Evolutionary conservation across 2,888 invertebrate species (phyloP).

Genomic region (Deroplatys truncata): DNA sequence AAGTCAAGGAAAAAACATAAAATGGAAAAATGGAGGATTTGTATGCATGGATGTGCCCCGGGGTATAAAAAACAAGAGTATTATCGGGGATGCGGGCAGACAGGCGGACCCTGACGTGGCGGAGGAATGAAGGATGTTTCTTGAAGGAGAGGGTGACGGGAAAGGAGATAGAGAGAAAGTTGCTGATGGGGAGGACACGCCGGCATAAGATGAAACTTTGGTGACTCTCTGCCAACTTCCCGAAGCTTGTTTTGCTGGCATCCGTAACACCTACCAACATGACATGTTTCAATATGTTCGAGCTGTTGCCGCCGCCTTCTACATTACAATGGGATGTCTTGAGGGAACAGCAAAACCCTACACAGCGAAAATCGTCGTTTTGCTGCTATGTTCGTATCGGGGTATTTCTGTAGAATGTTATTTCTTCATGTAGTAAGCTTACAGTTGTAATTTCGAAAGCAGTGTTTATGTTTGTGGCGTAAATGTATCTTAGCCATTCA

Average conservation of each 20-base stretch:
- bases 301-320: background rate
- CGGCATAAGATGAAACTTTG: background rate
- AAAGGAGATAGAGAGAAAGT: background rate
- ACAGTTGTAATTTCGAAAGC: no score
- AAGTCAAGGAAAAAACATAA: background rate
- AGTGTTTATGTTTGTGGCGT: no score
- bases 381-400: background rate
- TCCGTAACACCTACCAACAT: background rate
- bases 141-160: background rate
- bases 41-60: slow-evolving; percentile 6
- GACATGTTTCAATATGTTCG: slow-evolving; percentile 7
- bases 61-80: background rate
- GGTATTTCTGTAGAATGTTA: no score
- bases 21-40: background rate
- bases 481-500: no score
- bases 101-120: background rate
- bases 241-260: slow-evolving; percentile 6
- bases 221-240: background rate
- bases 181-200: background rate
- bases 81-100: background rate
- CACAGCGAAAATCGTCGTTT: background rate
- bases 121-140: background rate
- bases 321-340: background rate
- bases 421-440: background rate
- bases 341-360: background rate